phyloP scores from a whole-genome alignment of 2,113 vertebrate species.

The Tragelaphus imberbis region DNA sequence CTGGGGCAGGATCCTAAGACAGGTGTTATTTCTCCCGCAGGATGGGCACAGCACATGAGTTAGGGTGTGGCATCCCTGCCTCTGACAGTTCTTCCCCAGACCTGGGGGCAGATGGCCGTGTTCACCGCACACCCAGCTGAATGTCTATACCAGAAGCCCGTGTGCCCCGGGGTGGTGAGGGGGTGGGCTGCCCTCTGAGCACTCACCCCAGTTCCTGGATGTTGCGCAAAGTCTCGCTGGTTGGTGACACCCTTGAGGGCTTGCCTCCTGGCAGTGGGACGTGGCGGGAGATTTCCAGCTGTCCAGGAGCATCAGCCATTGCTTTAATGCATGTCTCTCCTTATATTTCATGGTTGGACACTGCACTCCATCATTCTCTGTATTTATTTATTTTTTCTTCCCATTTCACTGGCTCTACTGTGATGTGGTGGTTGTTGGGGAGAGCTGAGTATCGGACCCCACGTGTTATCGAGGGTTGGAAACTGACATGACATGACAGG shows the following conservation, averaged over 20 bases:
- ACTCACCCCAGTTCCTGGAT: not conserved
- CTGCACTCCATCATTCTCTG: not conserved
- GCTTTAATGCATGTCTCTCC: not conserved
- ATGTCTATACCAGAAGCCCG: not conserved
- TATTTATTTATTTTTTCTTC: not conserved
- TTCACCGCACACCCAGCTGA: not conserved
- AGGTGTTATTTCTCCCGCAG: not conserved
- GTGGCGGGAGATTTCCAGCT: not conserved
- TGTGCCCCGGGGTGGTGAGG: rapidly evolving
- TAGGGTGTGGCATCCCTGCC: rapidly evolving
- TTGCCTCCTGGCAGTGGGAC: not conserved
- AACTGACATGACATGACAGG: not conserved
- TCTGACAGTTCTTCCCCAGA: not conserved
- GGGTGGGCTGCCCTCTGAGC: not conserved
- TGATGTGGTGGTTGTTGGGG: not conserved
- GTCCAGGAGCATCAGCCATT: not conserved
- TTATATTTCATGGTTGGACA: not conserved
- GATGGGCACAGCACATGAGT: rapidly evolving
- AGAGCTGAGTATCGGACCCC: not conserved
- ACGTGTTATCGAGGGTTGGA: not conserved
- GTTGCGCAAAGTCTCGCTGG: not conserved
- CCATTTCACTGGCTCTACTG: not conserved
- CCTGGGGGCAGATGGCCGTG: not conserved
- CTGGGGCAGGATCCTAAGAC: not conserved
- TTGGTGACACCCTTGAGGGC: not conserved